Percentiles rank a stretch among this genome's conserved stretches.
These are phyloP conservation scores for Hystrix cristata DNA, from an alignment of 2,113 vertebrate genomes.

Conservation along the genomic window DNA sequence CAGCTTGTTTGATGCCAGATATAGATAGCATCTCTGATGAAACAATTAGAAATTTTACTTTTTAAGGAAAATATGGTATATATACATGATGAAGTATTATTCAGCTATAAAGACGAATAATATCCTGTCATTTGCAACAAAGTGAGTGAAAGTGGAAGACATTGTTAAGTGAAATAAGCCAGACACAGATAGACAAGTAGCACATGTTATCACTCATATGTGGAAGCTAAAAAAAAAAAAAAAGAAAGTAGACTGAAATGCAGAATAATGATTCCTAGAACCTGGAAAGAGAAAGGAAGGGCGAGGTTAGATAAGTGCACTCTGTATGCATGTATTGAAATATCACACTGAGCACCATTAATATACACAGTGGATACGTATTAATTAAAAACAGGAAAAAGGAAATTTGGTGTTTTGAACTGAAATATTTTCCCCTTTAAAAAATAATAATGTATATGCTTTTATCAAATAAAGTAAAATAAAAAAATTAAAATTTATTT, in stretches of 20 bases:
- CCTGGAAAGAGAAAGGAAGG: not conserved
- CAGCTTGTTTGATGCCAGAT: not conserved
- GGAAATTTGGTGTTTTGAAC: not conserved
- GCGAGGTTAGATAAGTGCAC: too few relatives aligned
- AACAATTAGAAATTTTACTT: not conserved
- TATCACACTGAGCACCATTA: not conserved
- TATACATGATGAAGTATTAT: not conserved
- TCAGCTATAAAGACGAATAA: not conserved
- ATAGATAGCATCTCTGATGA: not conserved
- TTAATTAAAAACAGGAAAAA: not conserved
- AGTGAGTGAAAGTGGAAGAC: not conserved
- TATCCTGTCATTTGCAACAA: not conserved
- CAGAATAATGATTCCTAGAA: not conserved
- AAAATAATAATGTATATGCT: not conserved
- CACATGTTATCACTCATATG: not conserved
- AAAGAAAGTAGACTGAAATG: not conserved
- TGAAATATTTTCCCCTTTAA: not conserved
- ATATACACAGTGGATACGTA: not conserved
- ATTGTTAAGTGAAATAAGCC: not conserved
- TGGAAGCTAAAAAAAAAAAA: not conserved
- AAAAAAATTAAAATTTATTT: not conserved
- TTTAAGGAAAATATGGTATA: not conserved
- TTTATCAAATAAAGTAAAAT: not conserved
- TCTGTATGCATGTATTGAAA: not conserved
- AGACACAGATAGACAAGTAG: not conserved